Evolutionary conservation across 2,113 vertebrate species (phyloP), one percentile per base, ranked within the genome.

Genomic region (Bagarius yarrelli): DNA sequence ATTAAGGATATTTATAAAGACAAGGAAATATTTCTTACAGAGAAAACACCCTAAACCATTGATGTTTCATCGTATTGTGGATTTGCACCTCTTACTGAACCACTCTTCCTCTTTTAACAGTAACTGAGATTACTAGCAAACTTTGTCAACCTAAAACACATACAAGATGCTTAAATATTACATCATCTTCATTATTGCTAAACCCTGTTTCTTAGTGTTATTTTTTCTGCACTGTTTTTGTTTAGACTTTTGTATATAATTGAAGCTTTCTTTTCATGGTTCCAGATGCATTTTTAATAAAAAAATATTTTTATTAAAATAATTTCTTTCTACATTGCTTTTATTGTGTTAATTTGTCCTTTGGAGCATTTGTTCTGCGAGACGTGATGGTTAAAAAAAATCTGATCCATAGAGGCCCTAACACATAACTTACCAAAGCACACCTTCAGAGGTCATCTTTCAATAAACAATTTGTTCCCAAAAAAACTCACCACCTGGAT

Each of bases 1-100:
- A 83, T 76, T 85, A 34, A 85, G 8, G 47, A 16, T 67, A 34
- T 63, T 64, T 76, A 11, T 44, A 52, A 74, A 47, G 21, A 9
- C 40, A 5, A 23, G 55, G 23, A 52, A 78, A 50, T n/a, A 34
- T 50, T 47, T 47, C 19, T 74, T 34, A 36, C 13, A 74, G 60
- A 15, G 8, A 60, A 5, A 40, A 76, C 32, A 23, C 30, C 8
- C n/a, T 32, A 25, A 15, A 63, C 14, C 66, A 57, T 52, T 8
- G 15, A 47, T 11, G 44, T 47, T 11, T 52, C 44, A 52, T 34
- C 60, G 23, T 53, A 8, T 19, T 66, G 6, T 27, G 23, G 30
- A 57, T 69, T 32, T 25, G 6, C n/a, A 16, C 61, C 3, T 13
- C 50, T 78, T 36, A 25, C 21, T 66, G 18, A 15, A 30, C 8